These are phyloP conservation scores for Bombus fervidus DNA, from an alignment of 1,140 invertebrate genomes.

Conservation along the genomic window DNA sequence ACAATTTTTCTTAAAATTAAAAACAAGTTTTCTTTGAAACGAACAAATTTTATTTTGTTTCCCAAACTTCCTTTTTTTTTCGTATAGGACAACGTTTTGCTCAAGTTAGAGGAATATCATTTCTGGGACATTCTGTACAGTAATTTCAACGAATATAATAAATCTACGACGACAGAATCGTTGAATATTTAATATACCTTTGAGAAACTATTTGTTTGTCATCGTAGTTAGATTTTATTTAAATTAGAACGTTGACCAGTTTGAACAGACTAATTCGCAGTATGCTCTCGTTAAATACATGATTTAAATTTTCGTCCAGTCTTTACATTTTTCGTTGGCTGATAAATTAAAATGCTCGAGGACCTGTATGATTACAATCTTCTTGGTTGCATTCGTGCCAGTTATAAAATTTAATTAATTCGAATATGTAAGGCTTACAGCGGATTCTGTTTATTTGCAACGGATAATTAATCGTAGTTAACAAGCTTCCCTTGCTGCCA, in stretches of 20 bases:
- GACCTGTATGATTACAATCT: too few relatives aligned
- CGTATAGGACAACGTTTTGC: too few relatives aligned
- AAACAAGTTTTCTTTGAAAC: too few relatives aligned
- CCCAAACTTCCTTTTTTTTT: background rate
- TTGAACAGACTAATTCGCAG: too few relatives aligned
- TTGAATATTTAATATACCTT: background rate
- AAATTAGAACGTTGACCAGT: too few relatives aligned
- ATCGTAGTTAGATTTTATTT: background rate
- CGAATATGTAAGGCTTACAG: background rate
- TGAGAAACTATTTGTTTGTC: background rate
- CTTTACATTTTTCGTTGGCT: too few relatives aligned
- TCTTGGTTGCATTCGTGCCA: background rate
- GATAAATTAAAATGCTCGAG: background rate
- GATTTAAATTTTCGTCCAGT: background rate
- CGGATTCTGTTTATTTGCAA: background rate
- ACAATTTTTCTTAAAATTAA: too few relatives aligned
- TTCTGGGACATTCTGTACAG: too few relatives aligned
- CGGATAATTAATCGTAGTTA: background rate
- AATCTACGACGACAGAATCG: too few relatives aligned
- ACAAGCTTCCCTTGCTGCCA: background rate
- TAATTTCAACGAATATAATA: too few relatives aligned
- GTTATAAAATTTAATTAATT: conserved; percentile 2
- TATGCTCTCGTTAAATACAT: background rate
- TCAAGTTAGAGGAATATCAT: too few relatives aligned
- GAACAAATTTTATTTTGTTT: background rate